Percentiles rank a stretch among this genome's conserved stretches.
phyloP scores from a whole-genome alignment of 2,797 vertebrate genomes.

The Lerista edwardsae region DNA sequence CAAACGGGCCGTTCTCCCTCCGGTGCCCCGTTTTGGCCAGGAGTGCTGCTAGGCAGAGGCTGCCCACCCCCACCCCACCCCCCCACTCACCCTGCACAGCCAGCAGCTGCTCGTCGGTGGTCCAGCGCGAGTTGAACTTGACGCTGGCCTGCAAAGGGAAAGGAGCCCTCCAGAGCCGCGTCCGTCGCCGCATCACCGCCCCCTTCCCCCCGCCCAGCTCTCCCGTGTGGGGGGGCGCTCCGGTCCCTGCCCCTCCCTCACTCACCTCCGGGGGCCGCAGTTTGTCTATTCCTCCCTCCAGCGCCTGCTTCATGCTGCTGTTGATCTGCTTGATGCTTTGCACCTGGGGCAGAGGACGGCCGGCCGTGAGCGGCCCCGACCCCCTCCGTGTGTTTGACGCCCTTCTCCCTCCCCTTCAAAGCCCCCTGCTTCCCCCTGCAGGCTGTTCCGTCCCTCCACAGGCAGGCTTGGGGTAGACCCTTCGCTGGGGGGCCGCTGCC shows the following conservation, averaged over 20 bases:
- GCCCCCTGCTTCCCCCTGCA: too few species aligned
- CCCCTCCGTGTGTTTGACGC: too few species aligned
- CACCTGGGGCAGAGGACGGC: slow-evolving; percentile 76
- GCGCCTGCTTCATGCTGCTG: slow-evolving; percentile 84
- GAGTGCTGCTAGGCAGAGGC: neutral
- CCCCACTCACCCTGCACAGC: slow-evolving; percentile 93
- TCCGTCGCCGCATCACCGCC: neutral
- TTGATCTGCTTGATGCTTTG: slow-evolving; percentile 94
- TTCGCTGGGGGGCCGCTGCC: too few species aligned
- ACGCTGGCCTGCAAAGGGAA: slow-evolving; percentile 75
- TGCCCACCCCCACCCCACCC: too few species aligned
- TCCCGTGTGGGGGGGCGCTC: fast-evolving
- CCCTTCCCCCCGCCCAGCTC: too few species aligned
- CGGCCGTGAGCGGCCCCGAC: too few species aligned
- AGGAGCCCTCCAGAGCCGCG: neutral
- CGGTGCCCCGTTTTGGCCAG: too few species aligned
- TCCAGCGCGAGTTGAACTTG: slow-evolving; percentile 93
- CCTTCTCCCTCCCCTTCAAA: too few species aligned
- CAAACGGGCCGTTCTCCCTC: neutral
- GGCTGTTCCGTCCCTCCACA: too few species aligned
- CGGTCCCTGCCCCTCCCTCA: neutral
- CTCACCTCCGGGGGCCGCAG: slow-evolving; percentile 84
- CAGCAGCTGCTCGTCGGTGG: slow-evolving; percentile 91
- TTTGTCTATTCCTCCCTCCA: slow-evolving; percentile 82
- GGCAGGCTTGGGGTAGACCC: too few species aligned